Evolutionary conservation across 2,888 invertebrate genomes (phyloP), one percentile per base, ranked within the genome.

Genomic region (Philhelius pedissequus): DNA sequence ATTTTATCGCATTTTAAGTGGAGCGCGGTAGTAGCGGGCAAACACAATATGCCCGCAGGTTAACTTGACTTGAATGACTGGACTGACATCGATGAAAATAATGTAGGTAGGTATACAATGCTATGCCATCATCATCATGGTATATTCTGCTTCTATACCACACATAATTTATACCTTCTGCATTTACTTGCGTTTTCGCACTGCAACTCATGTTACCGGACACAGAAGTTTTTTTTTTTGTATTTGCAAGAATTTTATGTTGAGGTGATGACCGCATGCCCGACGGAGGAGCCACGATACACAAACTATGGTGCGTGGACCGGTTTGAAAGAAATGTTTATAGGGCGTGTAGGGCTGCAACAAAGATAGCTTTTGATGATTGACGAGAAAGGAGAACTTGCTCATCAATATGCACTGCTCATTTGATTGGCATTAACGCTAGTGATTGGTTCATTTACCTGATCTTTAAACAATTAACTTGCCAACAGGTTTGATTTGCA

Each of bases 401-500:
- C 62, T 68, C 68, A 66, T 54, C 80, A 69, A 75, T 76, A 74
- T 62, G 78, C 38, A 54, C 48, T 32, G 82, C 69, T 75, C 79
- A 75, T 84, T 84, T 84, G 84, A 84, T 75, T 80, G 84, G 80
- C 84, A 80, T 84, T 84, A 84, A 76, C 81, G 86, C 73, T 86
- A 52, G 73, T 81, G 81, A 81, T 81, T 81, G 69, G 81, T 77
- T 81, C 81, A 64, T 77, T 86, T 86, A 81, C 60, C 81, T 76
- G 73, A 45, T 77, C 73, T 77, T 81, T 77, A 86, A 76, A 73
- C 90, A 90, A 90, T 90, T 90, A 90, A 90, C 89, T 90, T 90
- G 90, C 90, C 90, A 90, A 90, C 90, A 90, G 90, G 89, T 90
- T 90, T 89, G 89, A 90, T 90, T 58, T 73, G 76, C 66, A 77